Base-by-base conservation (phyloP, 2,113 vertebrate genomes). In the Malurus alboscapulatus region DNA sequence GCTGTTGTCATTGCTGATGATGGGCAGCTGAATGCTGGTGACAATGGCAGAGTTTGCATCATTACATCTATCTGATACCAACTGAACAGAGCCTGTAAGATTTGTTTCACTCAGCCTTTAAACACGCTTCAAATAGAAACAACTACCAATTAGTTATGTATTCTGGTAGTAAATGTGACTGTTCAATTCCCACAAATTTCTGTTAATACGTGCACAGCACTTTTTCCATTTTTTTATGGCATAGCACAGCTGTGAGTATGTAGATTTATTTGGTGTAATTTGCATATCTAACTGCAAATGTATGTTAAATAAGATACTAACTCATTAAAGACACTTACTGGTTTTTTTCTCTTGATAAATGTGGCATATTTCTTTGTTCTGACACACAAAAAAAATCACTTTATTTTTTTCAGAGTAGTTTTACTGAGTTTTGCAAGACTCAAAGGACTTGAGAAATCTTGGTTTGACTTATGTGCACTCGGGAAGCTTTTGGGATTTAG, bases 401-500 rank as follows among this genome's bases (percentile, higher is more conserved):
- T 42, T 21, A 3, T 24, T 63, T 78, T 68, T 72, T 63, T 61
- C 44, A 26, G 58, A 63, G 38, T 48, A 9, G n/a, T 78, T 82
- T 79, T 79, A 76, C 22, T 59, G 73, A 47, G 38, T 79, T 96
- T 93, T 92, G 66, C 74, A 88, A 92, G 78, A 62, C 29, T 91
- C 38, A 36, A 48, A 87, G 63, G 58, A 55, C 55, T 83, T 72
- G 40, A 74, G 74, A 75, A 61, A 57, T 73, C 55, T 88, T 79
- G 22, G 21, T 90, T 87, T 90, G 78, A 71, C 40, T 89, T 84
- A 34, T 42, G 30, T 84, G 77, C 57, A 61, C 48, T 94, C 42
- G 12, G 36, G 63, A 93, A 91, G 78, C 80, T 91, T 90, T 55
- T 54, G 87, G 59, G 84, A 90, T 84, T 96, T 92, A 53, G 59